Conservation (phyloP, 2,113 vertebrate genomes). For the Oplegnathus fasciatus region DNA sequence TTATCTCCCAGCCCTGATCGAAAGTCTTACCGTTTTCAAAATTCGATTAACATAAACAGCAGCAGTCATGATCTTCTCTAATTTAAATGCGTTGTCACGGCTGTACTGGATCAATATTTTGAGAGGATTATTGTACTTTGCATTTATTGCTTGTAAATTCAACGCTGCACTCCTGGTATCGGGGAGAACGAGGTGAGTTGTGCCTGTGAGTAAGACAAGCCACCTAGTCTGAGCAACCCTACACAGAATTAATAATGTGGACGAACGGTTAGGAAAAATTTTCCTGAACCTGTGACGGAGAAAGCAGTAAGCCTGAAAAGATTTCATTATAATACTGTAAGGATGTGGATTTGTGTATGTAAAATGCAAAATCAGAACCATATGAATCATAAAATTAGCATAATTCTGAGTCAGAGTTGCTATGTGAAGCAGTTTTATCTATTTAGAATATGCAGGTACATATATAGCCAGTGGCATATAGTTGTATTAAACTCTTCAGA, state of each 20-base stretch:
- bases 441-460: background rate
- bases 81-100: background rate
- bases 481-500: background rate
- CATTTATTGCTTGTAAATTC: slow-evolving; percentile 11
- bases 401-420: background rate
- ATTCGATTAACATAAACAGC: background rate
- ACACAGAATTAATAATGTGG: slow-evolving; percentile 5
- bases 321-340: background rate
- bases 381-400: background rate
- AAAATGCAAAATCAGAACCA: background rate
- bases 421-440: background rate
- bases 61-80: background rate
- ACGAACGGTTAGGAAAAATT: background rate
- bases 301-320: background rate
- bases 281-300: background rate
- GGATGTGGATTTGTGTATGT: background rate
- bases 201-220: slow-evolving; percentile 18
- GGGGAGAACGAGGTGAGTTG: background rate
- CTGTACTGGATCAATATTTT: background rate
- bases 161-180: background rate
- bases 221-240: background rate
- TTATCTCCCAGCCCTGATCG: background rate
- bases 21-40: background rate
- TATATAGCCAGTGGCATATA: background rate
- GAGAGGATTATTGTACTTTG: slow-evolving; percentile 1